Percentiles rank a stretch among this genome's conserved stretches.
phyloP scores from a whole-genome alignment of 2,888 invertebrate species.

The Girardia tigrina region DNA sequence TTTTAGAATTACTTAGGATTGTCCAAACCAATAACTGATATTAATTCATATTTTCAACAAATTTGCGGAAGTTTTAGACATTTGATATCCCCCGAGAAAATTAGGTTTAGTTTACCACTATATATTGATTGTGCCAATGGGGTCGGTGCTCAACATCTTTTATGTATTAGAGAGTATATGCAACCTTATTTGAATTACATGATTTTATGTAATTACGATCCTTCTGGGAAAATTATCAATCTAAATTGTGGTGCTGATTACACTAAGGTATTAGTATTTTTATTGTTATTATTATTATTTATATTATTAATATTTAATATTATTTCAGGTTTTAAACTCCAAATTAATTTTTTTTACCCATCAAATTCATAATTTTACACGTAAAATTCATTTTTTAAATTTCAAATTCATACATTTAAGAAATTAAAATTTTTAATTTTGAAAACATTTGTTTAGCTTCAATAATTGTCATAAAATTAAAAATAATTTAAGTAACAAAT shows the following conservation, averaged over 20 bases:
- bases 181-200: background rate
- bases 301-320: no score
- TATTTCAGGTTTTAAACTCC: no score
- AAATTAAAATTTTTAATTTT: no score
- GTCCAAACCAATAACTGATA: background rate
- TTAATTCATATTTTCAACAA: background rate
- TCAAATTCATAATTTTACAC: no score
- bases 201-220: background rate
- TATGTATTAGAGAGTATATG: background rate
- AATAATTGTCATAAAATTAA: no score
- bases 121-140: constrained; percentile 82
- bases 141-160: constrained; percentile 61
- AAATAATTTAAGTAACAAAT: no score
- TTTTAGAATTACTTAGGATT: background rate
- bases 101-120: background rate
- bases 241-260: constrained; percentile 91
- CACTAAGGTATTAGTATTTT: constrained; percentile 61
- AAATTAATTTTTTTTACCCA: no score
- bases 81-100: background rate
- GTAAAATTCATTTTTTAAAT: no score
- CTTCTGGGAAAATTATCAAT: constrained; percentile 48
- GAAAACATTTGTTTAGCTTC: no score
- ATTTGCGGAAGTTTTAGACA: background rate
- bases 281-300: no score
- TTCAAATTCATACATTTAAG: no score